phyloP scores from a whole-genome alignment of 2,113 vertebrate species.

The Myrmecophaga tridactyla region DNA sequence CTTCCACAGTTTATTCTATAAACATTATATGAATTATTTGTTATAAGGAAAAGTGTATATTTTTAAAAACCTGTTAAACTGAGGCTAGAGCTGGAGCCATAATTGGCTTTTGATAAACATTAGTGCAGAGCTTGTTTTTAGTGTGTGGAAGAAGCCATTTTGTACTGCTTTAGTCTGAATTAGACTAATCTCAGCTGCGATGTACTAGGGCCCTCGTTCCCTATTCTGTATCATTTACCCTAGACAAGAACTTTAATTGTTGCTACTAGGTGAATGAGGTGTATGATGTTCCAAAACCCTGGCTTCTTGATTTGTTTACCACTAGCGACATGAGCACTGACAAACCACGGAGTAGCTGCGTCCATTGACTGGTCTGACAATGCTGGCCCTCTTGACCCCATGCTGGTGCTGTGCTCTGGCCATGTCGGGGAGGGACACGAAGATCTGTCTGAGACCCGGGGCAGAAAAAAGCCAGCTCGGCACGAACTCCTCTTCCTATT shows the following conservation, averaged over 20 bases:
- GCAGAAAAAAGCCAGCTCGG: neutral
- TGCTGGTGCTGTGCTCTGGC: neutral
- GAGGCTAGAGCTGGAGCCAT: too few relatives aligned
- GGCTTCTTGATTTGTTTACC: neutral
- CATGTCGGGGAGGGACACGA: neutral
- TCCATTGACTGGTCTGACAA: neutral
- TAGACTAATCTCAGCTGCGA: neutral
- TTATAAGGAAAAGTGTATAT: neutral
- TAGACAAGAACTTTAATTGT: neutral
- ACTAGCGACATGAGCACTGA: accelerated
- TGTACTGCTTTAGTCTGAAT: constrained; percentile 25
- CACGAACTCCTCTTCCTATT: neutral
- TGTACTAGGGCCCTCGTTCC: neutral
- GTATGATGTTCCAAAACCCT: neutral
- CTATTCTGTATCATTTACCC: neutral
- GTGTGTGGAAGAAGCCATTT: constrained; percentile 77
- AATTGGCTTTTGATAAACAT: too few relatives aligned
- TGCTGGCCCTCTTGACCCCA: neutral
- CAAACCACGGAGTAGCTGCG: too few relatives aligned
- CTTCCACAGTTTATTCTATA: neutral
- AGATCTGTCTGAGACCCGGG: neutral
- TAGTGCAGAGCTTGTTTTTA: too few relatives aligned
- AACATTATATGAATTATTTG: neutral
- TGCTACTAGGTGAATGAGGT: too few relatives aligned
- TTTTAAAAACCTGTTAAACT: too few relatives aligned